These are phyloP conservation scores for Holotrichia oblita DNA, from an alignment of 1,140 invertebrate species.

Conservation along the genomic window DNA sequence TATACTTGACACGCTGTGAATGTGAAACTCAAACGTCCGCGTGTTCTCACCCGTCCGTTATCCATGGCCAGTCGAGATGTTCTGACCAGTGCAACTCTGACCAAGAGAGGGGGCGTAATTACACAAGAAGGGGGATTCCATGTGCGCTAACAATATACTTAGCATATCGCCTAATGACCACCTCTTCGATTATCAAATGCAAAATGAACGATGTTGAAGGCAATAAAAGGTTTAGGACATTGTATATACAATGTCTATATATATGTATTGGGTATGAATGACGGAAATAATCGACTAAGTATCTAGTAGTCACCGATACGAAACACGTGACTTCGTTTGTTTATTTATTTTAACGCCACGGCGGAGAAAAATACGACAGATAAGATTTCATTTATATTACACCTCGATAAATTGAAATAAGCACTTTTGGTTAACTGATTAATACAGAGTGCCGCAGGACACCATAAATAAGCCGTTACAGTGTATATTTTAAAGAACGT, in stretches of 20 bases:
- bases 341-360: slow-evolving; percentile 21
- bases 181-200: slow-evolving; percentile 36
- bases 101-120: slow-evolving; percentile 56
- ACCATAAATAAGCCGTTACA: not conserved
- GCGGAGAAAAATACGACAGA: not conserved
- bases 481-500: not conserved
- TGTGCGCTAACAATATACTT: slow-evolving; percentile 58
- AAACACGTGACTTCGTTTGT: slow-evolving; percentile 12
- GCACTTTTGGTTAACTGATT: no score
- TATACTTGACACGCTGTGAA: slow-evolving; percentile 26
- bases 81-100: slow-evolving; percentile 56
- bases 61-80: slow-evolving; percentile 58
- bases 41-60: slow-evolving; percentile 53
- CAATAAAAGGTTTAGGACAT: slow-evolving; percentile 10
- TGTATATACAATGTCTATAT: not conserved
- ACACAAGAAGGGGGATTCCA: slow-evolving; percentile 50
- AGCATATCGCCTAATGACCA: slow-evolving; percentile 55
- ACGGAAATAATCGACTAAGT: not conserved
- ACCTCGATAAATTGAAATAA: not conserved
- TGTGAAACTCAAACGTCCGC: slow-evolving; percentile 38
- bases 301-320: not conserved
- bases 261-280: slow-evolving; percentile 25
- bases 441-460: not conserved
- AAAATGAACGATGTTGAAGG: slow-evolving; percentile 29
- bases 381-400: not conserved